Percentiles rank a stretch among this genome's conserved stretches.
phyloP scores from a whole-genome alignment of 2,113 vertebrate genomes.

The Agapornis roseicollis region DNA sequence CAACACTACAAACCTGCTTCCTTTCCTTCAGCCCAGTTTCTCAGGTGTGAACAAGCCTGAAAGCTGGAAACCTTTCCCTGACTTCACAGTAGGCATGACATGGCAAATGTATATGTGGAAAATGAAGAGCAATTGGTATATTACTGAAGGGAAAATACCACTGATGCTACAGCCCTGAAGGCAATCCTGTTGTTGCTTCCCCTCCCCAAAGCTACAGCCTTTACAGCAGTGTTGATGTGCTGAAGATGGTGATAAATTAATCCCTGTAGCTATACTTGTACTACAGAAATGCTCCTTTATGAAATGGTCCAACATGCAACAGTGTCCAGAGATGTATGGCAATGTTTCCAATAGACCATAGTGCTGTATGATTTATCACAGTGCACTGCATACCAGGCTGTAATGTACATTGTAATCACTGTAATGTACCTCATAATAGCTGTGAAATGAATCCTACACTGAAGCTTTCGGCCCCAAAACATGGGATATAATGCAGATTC shows the following conservation, averaged over 20 bases:
- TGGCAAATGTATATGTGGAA: background rate
- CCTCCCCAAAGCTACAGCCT: background rate
- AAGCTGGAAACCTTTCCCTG: background rate
- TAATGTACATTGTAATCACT: constrained; percentile 15
- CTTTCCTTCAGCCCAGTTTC: background rate
- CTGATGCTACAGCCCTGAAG: background rate
- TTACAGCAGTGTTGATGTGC: background rate
- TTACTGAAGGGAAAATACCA: background rate
- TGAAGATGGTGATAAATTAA: constrained; percentile 27
- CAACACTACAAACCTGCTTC: background rate
- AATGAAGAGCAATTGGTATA: background rate
- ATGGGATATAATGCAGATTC: background rate
- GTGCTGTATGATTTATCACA: background rate
- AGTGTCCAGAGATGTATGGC: constrained; percentile 31
- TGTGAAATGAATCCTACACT: constrained; percentile 14
- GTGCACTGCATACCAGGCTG: background rate
- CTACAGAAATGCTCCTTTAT: background rate
- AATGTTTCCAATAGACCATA: background rate
- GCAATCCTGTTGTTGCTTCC: background rate
- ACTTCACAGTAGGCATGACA: background rate
- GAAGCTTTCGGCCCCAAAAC: background rate
- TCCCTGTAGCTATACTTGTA: background rate
- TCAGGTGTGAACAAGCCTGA: background rate
- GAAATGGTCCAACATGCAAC: background rate
- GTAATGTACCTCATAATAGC: constrained; percentile 24